Base-by-base conservation (phyloP, 2,888 invertebrate species). In the Biston betularia region DNA sequence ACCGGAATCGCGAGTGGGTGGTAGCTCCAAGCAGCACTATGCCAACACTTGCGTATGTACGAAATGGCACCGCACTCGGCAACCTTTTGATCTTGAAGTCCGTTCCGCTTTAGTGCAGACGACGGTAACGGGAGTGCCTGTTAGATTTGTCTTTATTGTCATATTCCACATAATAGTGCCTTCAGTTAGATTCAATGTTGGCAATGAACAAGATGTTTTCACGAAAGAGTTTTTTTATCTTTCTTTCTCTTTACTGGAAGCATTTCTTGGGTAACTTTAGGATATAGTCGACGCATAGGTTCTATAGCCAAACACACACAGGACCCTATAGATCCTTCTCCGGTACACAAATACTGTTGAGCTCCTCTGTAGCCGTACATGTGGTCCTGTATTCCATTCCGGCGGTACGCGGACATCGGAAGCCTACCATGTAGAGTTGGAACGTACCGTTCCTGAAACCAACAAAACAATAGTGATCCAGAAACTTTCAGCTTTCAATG, bases 361-460 rank as follows among this genome's bases (percentile, higher is more conserved):
- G 92, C 90, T 69, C 90, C 92, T 77, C 90, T 84, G 70, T 93
- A 92, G 50, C 93, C 92, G 73, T 89, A 82, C 54, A 92, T 81
- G 78, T 92, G 92, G 74, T 93, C 93, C 77, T 92, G 93, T 58
- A 91, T 85, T 71, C 93, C 93, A 65, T 93, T 91, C 62, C 89
- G 83, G 69, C 83, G 78, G 79, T 90, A 92, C 65, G 87, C 92
- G 67, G 90, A 83, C 71, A 72, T 78, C 33, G 91, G 92, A 52
- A 92, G 89, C 76, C 86, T 87, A 87, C 92, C 92, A 66, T 86
- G 86, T 71, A 84, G 82, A 63, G 89, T 88, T 53, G 91, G 90
- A 88, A 90, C 89, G 79, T 90, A 92, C 79, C 79, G 92, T 91
- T 93, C 93, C 93, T 93, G 90, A 87, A 93, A 91, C 88, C 86